phyloP scores from a whole-genome alignment of 2,888 invertebrate species.

The Drosophila borborema region DNA sequence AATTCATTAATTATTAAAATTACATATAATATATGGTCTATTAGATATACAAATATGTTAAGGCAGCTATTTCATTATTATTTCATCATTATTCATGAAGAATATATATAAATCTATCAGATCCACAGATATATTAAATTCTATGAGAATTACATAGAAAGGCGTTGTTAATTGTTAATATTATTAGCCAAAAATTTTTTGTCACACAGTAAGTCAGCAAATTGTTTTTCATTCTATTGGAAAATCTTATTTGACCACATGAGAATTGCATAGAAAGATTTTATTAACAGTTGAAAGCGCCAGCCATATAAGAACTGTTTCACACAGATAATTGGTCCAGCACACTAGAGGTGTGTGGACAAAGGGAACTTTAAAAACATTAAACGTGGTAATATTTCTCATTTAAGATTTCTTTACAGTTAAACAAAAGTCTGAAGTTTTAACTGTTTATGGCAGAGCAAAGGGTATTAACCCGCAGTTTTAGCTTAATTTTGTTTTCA shows the following conservation, averaged over 20 bases:
- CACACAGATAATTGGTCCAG: neutral
- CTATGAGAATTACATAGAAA: neutral
- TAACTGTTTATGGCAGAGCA: neutral
- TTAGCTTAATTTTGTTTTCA: neutral
- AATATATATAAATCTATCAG: neutral
- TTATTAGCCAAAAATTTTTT: neutral
- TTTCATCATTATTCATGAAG: neutral
- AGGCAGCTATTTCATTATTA: too few relatives aligned
- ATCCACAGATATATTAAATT: too few relatives aligned
- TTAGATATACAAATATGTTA: too few relatives aligned
- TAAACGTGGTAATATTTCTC: neutral
- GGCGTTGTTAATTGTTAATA: neutral
- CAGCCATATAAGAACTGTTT: neutral
- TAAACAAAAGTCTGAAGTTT: conserved; percentile 1
- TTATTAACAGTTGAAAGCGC: neutral
- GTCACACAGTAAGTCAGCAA: neutral
- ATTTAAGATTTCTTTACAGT: conserved; percentile 8
- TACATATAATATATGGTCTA: too few relatives aligned
- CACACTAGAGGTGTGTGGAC: neutral
- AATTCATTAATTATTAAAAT: neutral
- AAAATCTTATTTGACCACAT: neutral
- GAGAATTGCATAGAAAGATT: conserved; percentile 5
- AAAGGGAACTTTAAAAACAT: neutral
- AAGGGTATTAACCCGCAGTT: conserved; percentile 34
- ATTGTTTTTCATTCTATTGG: neutral